Evolutionary conservation across 2,113 vertebrate species (phyloP).

Genomic region (Siniperca knerii): DNA sequence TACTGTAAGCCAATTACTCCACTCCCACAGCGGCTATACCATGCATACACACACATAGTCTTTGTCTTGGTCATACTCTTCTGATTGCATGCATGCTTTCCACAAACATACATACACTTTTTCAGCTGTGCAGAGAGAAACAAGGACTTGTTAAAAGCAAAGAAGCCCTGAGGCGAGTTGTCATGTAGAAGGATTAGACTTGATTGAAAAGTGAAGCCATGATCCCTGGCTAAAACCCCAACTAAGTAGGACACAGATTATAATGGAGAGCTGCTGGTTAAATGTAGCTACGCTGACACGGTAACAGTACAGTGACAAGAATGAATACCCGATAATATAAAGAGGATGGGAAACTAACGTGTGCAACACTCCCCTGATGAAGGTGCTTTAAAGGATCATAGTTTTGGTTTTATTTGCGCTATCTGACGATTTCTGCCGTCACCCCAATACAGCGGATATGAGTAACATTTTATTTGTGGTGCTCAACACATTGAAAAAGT

Average conservation of each 20-base stretch:
- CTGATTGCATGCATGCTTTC: not conserved
- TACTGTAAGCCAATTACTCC: slow-evolving; percentile 60
- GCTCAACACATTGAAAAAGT: not conserved
- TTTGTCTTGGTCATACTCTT: not conserved
- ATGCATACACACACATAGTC: not conserved
- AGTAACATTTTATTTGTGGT: not conserved
- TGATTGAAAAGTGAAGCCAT: slow-evolving; percentile 37
- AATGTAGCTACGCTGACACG: not conserved
- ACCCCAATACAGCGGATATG: not conserved
- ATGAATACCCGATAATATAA: not conserved
- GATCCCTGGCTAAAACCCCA: slow-evolving; percentile 11
- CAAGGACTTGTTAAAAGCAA: not conserved
- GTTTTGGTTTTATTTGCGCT: no score
- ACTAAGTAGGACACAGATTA: slow-evolving; percentile 37
- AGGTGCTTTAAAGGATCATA: no score
- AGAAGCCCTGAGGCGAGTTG: not conserved
- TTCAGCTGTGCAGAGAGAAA: not conserved
- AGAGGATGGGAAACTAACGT: not conserved
- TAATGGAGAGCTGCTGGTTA: not conserved
- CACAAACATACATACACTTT: not conserved
- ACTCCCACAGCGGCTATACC: not conserved
- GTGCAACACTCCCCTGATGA: no score
- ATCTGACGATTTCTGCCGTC: no score
- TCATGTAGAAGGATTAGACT: slow-evolving; percentile 22
- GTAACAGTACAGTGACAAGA: not conserved